phyloP scores from a whole-genome alignment of 2,113 vertebrate species.

The Narcine bancroftii region DNA sequence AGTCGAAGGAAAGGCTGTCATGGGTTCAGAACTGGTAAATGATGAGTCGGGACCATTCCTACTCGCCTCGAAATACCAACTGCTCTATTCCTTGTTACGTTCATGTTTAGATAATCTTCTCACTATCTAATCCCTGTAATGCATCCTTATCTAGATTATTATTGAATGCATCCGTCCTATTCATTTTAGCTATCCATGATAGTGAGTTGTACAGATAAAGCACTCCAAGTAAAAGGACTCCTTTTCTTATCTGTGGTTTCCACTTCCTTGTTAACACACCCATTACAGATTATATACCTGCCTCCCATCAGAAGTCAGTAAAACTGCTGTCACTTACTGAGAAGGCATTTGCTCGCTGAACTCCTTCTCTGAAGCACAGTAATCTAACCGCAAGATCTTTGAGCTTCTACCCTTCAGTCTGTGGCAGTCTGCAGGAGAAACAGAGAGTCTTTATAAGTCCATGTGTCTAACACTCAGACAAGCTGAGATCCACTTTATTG shows the following conservation, averaged over 20 bases:
- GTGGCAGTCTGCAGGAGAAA: not conserved
- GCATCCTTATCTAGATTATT: not conserved
- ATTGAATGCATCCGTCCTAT: not conserved
- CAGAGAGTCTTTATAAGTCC: not conserved
- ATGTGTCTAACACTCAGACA: not conserved
- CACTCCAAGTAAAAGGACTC: not conserved
- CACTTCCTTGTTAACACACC: not conserved
- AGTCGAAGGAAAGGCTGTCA: too few relatives aligned
- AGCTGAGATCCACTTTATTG: not conserved
- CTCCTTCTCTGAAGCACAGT: constrained; percentile 20
- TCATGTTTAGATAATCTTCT: not conserved
- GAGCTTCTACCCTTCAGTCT: not conserved
- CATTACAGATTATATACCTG: not conserved
- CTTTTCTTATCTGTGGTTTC: not conserved
- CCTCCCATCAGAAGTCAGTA: not conserved
- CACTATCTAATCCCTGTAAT: not conserved
- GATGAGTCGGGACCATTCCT: not conserved
- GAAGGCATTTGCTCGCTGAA: not conserved
- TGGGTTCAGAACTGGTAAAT: not conserved
- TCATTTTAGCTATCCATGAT: not conserved
- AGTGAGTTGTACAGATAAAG: not conserved
- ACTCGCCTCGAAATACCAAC: not conserved
- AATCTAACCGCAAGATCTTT: constrained; percentile 30
- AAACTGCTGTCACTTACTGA: constrained; percentile 10
- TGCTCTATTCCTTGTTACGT: too few relatives aligned